Conservation (phyloP, 64 coral and sea anemone genomes). For the Montipora foliosa region DNA sequence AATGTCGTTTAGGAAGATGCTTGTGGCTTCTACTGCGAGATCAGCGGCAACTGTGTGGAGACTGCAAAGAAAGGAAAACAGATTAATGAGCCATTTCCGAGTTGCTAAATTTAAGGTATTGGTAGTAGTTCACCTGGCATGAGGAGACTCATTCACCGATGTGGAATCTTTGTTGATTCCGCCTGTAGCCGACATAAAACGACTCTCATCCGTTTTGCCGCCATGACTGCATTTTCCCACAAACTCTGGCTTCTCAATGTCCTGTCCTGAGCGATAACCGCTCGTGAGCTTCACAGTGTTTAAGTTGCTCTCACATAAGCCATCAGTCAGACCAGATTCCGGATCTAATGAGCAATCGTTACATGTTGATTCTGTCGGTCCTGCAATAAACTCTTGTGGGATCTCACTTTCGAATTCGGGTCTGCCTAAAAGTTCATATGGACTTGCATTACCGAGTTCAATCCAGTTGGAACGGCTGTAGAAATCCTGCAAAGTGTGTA, state of each 20-base stretch:
- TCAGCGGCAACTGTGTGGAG: constrained; percentile 51
- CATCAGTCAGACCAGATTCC: background rate
- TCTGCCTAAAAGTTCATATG: constrained; percentile 26
- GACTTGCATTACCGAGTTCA: constrained; percentile 65
- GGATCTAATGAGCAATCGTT: constrained; percentile 12
- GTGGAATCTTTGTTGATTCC: constrained; percentile 88
- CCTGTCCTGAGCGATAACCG: constrained; percentile 76
- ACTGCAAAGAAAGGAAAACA: constrained; percentile 6
- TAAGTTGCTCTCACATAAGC: constrained; percentile 63
- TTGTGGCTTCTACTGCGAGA: constrained; percentile 65
- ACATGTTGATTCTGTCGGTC: constrained; percentile 39
- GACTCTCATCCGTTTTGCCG: constrained; percentile 58
- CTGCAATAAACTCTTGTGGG: constrained; percentile 16
- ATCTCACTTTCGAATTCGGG: constrained; percentile 36
- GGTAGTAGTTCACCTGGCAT: constrained; percentile 44
- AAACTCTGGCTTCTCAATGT: constrained; percentile 65
- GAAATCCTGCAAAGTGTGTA: constrained; percentile 87
- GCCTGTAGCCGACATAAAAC: constrained; percentile 51
- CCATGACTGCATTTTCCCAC: constrained; percentile 85
- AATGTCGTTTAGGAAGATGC: constrained; percentile 58
- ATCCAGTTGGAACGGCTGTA: constrained; percentile 91
- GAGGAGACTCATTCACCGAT: constrained; percentile 33
- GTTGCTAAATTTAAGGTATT: background rate
- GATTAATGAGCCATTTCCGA: background rate
- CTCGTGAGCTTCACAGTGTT: constrained; percentile 72